phyloP scores from a whole-genome alignment of 2,797 vertebrate genomes.

The Eurystomus glaucurus region DNA sequence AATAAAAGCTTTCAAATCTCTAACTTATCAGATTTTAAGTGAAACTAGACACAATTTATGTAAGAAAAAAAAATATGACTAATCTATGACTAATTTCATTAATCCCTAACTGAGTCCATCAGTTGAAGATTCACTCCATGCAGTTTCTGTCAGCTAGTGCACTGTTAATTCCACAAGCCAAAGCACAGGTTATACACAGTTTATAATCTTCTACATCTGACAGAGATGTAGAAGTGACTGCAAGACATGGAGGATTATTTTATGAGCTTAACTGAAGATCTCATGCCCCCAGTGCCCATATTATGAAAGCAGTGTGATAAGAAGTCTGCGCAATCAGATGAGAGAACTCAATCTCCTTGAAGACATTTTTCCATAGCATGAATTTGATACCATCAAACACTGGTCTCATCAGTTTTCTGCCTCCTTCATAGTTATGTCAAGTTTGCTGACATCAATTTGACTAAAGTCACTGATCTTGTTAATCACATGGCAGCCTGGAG shows the following conservation, averaged over 20 bases:
- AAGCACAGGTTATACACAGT: background rate
- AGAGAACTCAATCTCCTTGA: background rate
- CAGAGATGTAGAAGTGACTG: background rate
- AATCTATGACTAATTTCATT: constrained; percentile 12
- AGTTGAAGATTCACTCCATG: background rate
- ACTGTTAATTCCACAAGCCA: background rate
- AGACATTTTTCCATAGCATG: background rate
- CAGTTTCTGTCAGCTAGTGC: background rate
- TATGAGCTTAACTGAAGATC: background rate
- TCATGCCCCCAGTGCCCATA: background rate
- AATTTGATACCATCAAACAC: background rate
- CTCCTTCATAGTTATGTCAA: background rate
- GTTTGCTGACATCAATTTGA: background rate
- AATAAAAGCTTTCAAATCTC: constrained; percentile 14
- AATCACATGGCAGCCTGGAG: background rate
- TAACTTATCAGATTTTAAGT: background rate
- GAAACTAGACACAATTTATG: constrained; percentile 13
- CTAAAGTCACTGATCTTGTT: background rate
- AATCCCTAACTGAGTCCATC: background rate
- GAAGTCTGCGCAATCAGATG: background rate
- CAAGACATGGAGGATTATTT: background rate
- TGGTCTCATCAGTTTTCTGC: background rate
- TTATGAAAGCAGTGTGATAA: background rate
- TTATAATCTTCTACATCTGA: background rate
- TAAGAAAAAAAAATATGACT: constrained; percentile 17